phyloP scores from a whole-genome alignment of 2,888 invertebrate genomes.

The Drosophila tanythrix region DNA sequence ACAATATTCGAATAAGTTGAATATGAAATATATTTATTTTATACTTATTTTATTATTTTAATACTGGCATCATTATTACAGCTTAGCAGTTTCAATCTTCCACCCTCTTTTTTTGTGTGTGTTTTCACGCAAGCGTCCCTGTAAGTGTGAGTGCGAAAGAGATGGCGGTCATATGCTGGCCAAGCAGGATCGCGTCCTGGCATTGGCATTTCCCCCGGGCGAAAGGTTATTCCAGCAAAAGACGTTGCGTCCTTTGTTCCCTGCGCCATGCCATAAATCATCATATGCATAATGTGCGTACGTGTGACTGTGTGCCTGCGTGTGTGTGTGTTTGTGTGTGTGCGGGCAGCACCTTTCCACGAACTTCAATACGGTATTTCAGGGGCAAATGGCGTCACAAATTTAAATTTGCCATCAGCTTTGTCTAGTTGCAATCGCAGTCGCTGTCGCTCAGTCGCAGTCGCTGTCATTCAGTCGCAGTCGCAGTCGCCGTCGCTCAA shows the following conservation, averaged over 20 bases:
- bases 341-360: slow-evolving; percentile 64
- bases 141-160: slow-evolving; percentile 34
- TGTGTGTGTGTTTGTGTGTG: slow-evolving; percentile 24
- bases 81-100: neutral
- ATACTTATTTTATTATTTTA: neutral
- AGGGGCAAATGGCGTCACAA: slow-evolving; percentile 69
- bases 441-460: slow-evolving; percentile 21
- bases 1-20: neutral
- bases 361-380: slow-evolving; percentile 73
- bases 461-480: slow-evolving; percentile 15
- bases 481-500: slow-evolving; percentile 26
- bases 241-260: slow-evolving; percentile 52
- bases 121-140: slow-evolving; percentile 63
- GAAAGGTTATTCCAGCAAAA: slow-evolving; percentile 61
- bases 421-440: slow-evolving; percentile 43
- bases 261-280: slow-evolving; percentile 77
- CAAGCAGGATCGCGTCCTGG: slow-evolving; percentile 64
- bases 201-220: slow-evolving; percentile 62
- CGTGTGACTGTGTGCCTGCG: slow-evolving; percentile 17
- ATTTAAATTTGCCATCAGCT: slow-evolving; percentile 65
- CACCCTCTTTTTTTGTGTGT: slow-evolving; percentile 43
- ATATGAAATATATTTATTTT: neutral
- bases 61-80: neutral
- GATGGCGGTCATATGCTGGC: slow-evolving; percentile 45
- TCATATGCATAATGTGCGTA: slow-evolving; percentile 22